Conservation (phyloP, 2,797 vertebrate species). For the Meriones psammophilus region DNA sequence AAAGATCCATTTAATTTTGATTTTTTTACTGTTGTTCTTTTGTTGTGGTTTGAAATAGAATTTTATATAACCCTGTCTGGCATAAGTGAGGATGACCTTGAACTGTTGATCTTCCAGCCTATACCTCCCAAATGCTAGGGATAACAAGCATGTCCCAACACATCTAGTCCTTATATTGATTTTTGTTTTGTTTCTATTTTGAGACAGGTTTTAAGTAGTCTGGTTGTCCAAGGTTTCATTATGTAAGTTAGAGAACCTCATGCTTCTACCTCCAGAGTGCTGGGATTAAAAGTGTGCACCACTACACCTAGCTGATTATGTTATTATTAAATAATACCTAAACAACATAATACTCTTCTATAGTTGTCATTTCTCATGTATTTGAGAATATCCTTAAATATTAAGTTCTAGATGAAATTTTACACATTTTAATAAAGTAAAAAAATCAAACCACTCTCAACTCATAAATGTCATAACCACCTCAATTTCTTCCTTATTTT, state of each 20-base stretch:
- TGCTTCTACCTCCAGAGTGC: background rate
- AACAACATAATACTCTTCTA: background rate
- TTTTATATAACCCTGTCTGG: background rate
- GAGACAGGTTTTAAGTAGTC: background rate
- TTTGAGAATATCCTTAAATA: constrained; percentile 18
- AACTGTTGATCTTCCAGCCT: background rate
- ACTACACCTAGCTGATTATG: background rate
- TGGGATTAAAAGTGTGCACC: background rate
- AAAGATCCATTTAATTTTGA: background rate
- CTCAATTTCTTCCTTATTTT: background rate
- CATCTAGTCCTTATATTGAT: background rate
- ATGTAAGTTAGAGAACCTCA: background rate
- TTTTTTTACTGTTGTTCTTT: background rate
- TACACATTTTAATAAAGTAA: constrained; percentile 6
- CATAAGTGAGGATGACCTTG: background rate
- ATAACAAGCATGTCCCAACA: background rate
- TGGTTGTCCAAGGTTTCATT: no score
- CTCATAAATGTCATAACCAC: background rate
- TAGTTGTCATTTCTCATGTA: background rate
- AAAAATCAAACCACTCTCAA: background rate
- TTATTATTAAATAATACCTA: background rate
- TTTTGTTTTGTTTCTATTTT: background rate
- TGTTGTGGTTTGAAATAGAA: background rate
- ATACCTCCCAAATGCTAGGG: background rate
- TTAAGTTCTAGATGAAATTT: constrained; percentile 35